These are phyloP conservation scores for Semaprochilodus insignis DNA, from an alignment of 2,797 vertebrate genomes.

Conservation along the genomic window DNA sequence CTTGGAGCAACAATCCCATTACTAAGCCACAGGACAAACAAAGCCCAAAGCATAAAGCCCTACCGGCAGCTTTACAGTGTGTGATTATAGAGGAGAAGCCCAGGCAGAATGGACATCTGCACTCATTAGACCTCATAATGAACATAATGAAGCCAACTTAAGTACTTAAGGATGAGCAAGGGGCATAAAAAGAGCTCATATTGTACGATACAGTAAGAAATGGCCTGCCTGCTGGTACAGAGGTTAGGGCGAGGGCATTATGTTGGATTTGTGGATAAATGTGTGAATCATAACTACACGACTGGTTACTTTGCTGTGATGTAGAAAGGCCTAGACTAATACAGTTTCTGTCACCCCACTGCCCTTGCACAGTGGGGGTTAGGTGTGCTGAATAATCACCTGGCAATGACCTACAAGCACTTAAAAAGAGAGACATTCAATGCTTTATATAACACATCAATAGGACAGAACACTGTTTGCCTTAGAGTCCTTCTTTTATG, in stretches of 20 bases:
- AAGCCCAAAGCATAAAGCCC: neutral
- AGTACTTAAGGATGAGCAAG: constrained; percentile 22
- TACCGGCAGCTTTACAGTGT: neutral
- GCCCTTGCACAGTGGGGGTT: neutral
- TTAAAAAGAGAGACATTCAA: neutral
- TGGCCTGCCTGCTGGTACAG: neutral
- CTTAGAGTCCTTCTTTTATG: neutral
- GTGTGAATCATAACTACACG: neutral
- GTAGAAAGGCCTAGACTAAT: neutral
- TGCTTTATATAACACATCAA: neutral
- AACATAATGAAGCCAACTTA: constrained; percentile 32
- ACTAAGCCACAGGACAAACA: constrained; percentile 6
- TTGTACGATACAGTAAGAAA: neutral
- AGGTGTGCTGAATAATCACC: neutral
- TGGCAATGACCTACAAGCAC: neutral
- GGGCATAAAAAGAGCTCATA: constrained; percentile 1
- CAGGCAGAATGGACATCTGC: constrained; percentile 6
- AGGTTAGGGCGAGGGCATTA: neutral
- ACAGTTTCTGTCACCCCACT: neutral
- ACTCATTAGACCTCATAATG: constrained; percentile 44
- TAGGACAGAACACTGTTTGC: neutral
- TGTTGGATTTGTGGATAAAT: neutral
- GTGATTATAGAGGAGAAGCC: neutral
- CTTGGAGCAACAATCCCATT: neutral
- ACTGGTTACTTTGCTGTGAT: neutral